phyloP scores from a whole-genome alignment of 2,888 invertebrate genomes.

The Scaptomyza cyrtandrae region DNA sequence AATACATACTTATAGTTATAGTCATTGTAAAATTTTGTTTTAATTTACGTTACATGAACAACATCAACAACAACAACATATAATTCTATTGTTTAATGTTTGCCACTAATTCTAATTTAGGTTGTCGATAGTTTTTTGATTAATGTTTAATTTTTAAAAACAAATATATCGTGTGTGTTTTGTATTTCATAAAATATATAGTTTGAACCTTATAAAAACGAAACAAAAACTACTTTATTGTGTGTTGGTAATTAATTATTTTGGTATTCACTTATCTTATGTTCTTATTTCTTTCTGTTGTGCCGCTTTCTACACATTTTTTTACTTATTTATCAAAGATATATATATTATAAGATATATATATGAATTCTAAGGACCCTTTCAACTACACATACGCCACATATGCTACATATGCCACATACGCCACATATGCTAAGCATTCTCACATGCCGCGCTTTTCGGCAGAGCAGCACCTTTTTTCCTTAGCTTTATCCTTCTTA shows the following conservation, averaged over 20 bases:
- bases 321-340: constrained; percentile 36
- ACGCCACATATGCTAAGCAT: constrained; percentile 31
- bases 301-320: constrained; percentile 59
- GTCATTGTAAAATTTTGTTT: constrained; percentile 67
- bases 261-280: constrained; percentile 52
- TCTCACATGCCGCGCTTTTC: constrained; percentile 52
- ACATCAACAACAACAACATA: constrained; percentile 3
- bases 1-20: constrained; percentile 35
- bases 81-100: constrained; percentile 64
- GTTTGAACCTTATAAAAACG: constrained; percentile 62
- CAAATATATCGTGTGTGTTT: constrained; percentile 54
- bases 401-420: constrained; percentile 40
- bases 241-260: constrained; percentile 71
- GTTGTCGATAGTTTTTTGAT: constrained; percentile 63
- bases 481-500: constrained; percentile 34
- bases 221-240: constrained; percentile 67
- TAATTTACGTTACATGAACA: constrained; percentile 52
- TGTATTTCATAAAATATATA: constrained; percentile 63
- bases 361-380: constrained; percentile 20
- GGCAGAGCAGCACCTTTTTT: constrained; percentile 48
- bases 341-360: constrained; percentile 13
- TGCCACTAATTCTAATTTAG: constrained; percentile 74
- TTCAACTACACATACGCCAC: constrained; percentile 42
- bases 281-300: constrained; percentile 59
- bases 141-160: constrained; percentile 52